phyloP scores from a whole-genome alignment of 2,888 invertebrate genomes.

The Tipula vernalis region DNA sequence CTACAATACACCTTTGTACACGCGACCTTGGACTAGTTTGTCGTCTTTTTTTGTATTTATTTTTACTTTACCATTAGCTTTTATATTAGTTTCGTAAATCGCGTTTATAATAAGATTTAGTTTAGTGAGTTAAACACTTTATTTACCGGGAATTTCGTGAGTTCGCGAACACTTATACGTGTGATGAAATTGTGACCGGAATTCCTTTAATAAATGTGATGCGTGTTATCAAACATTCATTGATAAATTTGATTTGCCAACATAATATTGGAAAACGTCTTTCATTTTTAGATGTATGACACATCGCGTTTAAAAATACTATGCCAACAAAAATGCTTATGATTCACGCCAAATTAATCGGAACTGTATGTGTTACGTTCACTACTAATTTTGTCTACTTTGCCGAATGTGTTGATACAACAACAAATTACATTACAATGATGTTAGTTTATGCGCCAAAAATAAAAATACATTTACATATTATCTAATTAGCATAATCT shows the following conservation, averaged over 20 bases:
- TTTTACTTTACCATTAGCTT: background rate
- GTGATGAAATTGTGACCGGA: background rate
- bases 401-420: background rate
- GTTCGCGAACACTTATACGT: background rate
- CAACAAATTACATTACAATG: background rate
- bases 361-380: background rate
- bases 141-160: background rate
- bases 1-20: background rate
- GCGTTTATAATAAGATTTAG: background rate
- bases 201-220: background rate
- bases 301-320: background rate
- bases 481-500: background rate
- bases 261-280: background rate
- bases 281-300: background rate
- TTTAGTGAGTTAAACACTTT: background rate
- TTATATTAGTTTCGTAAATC: background rate
- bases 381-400: background rate
- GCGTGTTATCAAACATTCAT: background rate
- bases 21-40: background rate
- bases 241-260: background rate
- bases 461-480: background rate
- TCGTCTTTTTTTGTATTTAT: background rate
- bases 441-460: background rate
- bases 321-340: background rate
- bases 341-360: background rate